Conservation (phyloP, 2,797 vertebrate species). For the Coendou prehensilis region DNA sequence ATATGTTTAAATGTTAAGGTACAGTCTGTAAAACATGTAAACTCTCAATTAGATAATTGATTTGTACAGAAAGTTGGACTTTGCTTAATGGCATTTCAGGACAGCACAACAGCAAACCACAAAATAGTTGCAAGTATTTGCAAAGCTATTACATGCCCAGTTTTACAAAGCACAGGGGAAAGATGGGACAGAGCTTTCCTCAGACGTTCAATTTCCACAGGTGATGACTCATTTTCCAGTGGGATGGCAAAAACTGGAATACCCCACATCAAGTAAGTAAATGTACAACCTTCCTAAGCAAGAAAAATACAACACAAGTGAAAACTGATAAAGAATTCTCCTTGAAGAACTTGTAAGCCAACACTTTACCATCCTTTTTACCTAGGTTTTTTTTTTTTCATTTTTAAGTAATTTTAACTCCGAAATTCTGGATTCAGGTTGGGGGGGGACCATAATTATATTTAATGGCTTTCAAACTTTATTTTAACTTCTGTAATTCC, state of each 20-base stretch:
- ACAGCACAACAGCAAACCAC: slow-evolving; percentile 1
- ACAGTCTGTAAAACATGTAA: slow-evolving; percentile 36
- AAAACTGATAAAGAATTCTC: background rate
- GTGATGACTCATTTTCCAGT: slow-evolving; percentile 31
- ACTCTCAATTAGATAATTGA: background rate
- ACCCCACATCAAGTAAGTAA: background rate
- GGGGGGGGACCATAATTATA: background rate
- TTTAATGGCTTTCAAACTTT: slow-evolving; percentile 46
- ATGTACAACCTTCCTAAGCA: slow-evolving; percentile 35
- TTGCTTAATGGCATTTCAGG: slow-evolving; percentile 56
- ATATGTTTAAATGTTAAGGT: background rate
- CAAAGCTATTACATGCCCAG: slow-evolving; percentile 21
- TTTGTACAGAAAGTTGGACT: slow-evolving; percentile 43
- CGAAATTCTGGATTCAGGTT: slow-evolving; percentile 25
- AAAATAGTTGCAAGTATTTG: slow-evolving; percentile 35
- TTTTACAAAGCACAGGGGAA: background rate
- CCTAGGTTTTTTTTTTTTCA: background rate
- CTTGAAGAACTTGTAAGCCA: background rate
- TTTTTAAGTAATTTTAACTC: slow-evolving; percentile 50
- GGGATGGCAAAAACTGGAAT: slow-evolving; percentile 9
- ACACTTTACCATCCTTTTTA: background rate
- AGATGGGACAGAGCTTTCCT: background rate
- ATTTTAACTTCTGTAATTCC: slow-evolving; percentile 37
- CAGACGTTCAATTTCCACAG: background rate
- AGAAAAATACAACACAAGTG: background rate